Evolutionary conservation across 2,797 vertebrate genomes (phyloP).

Genomic region (Phoebastria nigripes): DNA sequence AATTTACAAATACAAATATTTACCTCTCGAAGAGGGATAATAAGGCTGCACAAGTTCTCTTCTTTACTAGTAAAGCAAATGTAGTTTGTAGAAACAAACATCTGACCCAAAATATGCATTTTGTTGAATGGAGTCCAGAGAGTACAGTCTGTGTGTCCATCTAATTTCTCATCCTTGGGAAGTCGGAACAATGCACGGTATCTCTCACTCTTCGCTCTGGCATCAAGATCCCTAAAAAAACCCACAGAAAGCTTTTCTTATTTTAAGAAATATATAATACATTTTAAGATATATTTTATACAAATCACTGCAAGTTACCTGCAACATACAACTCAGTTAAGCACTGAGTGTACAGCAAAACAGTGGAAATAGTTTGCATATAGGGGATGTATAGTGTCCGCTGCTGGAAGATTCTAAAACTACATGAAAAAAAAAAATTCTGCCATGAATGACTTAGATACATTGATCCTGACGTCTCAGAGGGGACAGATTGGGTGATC

Average conservation of each 20-base stretch:
- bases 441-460: not conserved
- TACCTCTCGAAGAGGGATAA: constrained; percentile 95
- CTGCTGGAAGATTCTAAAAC: not conserved
- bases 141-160: constrained; percentile 96
- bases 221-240: constrained; percentile 89
- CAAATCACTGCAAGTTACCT: not conserved
- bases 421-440: not conserved
- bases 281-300: not conserved
- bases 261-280: not conserved
- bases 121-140: constrained; percentile 98
- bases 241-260: not conserved
- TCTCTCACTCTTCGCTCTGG: constrained; percentile 93
- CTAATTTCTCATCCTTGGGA: constrained; percentile 95
- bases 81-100: constrained; percentile 99
- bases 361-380: not conserved
- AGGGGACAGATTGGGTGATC: not conserved
- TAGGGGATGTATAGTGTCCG: fast-evolving
- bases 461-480: not conserved
- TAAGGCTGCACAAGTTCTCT: constrained; percentile 92
- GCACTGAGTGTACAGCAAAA: not conserved
- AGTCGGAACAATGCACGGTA: constrained; percentile 93
- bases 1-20: not conserved
- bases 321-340: not conserved
- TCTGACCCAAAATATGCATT: constrained; percentile 96
- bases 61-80: constrained; percentile 99